Conservation (phyloP, 1,140 invertebrate genomes). For the Bombus confusus region DNA sequence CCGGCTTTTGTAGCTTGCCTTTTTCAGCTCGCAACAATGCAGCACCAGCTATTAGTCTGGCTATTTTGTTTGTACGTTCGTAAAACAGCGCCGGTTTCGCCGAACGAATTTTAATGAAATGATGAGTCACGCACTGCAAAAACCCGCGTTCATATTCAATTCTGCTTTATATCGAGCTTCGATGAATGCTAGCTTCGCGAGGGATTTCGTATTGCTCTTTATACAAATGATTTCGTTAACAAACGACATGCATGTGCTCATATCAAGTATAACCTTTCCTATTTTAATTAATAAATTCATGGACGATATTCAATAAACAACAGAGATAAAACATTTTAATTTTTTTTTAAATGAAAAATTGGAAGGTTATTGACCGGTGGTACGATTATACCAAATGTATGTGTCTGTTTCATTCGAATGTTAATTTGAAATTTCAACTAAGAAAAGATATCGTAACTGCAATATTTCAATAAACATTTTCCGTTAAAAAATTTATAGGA, state of each 20-base stretch:
- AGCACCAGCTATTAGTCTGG: constrained; percentile 51
- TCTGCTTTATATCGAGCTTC: constrained; percentile 48
- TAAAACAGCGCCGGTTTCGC: constrained; percentile 51
- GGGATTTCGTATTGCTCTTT: constrained; percentile 50
- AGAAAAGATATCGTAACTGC: background rate
- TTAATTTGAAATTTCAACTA: background rate
- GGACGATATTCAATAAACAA: background rate
- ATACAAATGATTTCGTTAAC: constrained; percentile 55
- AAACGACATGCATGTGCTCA: constrained; percentile 40
- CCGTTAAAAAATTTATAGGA: background rate
- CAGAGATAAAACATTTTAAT: background rate
- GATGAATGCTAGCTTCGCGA: constrained; percentile 44
- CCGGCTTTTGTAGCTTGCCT: background rate
- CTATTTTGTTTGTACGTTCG: constrained; percentile 56
- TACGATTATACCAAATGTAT: background rate
- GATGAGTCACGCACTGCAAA: constrained; percentile 49
- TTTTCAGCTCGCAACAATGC: constrained; percentile 29
- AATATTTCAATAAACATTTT: background rate
- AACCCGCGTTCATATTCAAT: constrained; percentile 56
- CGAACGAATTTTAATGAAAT: constrained; percentile 65
- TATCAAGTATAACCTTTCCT: background rate
- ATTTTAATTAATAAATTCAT: background rate
- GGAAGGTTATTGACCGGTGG: no score
- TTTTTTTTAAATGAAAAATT: background rate
- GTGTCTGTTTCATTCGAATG: background rate